Base-by-base conservation (phyloP, 2,797 vertebrate genomes). In the Enteromius mattozi region DNA sequence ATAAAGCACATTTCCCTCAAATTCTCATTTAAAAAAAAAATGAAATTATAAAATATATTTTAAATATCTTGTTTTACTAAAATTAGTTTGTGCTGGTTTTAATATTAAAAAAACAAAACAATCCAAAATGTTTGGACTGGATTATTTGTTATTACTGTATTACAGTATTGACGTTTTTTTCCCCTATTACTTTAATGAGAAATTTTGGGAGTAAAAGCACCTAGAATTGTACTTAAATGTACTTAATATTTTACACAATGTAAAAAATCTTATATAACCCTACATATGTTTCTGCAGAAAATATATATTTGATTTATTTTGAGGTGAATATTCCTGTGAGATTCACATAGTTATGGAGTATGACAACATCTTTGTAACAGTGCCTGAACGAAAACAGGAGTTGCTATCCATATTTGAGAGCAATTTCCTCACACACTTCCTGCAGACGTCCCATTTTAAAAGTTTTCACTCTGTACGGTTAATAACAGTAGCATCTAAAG, bases 401-500 rank as follows among this genome's bases (percentile, higher is more conserved):
- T 37, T n/a, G 49, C 72, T 35, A 51, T 65, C 2, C 33, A 30
- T 24, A 42, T n/a, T 6, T 68, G 21, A 56, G n/a, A 42, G 14
- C 4, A 17, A 24, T 69, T 6, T 59, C 47, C 69, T 72, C 30
- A 27, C 8, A 47, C 10, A 24, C n/a, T 72, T 21, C 70, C 40
- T 49, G 14, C 33, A 14, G 24, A 24, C 13, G 7, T 63, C 27
- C 24, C 40, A 63, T 35, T 61, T 61, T 19, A 54, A 61, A 45
- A 3, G 17, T 6, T 35, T 6, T 72, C 40, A 63, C 7, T 35
- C 24, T 21, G 16, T 16, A 63, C 4, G n/a, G 30, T 74, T 49
- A 49, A 51, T 27, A 65, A 6, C 59, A 74, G 42, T 63, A 74
- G 49, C 42, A 59, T 75, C 69, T 61, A 74, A 47, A 82, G 37